Base-by-base conservation (phyloP, 2,113 vertebrate genomes). In the Cyprinus carpio region DNA sequence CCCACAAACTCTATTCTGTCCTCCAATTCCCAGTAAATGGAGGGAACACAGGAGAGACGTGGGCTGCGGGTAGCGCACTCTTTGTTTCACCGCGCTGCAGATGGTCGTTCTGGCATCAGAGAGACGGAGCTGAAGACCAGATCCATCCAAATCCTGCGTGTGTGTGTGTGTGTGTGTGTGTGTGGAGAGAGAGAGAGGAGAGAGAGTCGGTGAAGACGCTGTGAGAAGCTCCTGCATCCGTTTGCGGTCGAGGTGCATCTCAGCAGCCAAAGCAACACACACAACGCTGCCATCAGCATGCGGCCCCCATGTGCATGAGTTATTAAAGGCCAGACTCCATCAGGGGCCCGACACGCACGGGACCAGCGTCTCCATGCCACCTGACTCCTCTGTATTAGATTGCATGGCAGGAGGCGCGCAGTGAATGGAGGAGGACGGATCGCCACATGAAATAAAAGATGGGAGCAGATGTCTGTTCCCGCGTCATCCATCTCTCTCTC, bases 101-200 rank as follows among this genome's bases (percentile, higher is more conserved):
- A 94, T 93, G 93, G 87, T 90, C 69, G 83, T 87, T 92, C 93
- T 92, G 89, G 90, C 71, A 83, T 78, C 65, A 37, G 13, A n/a
- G 72, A 85, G 25, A 60, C 3, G 27, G 46, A 37, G 74, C 49
- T 54, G 77, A 34, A 29, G 5, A n/a, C 25, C 34, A 77, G 83
- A 77, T 62, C 49, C 46, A 13, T 58, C 46, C 54, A 84, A 83
- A 77, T 62, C 20, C 31, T 75, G 29, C 67, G 40, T 84, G 80
- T 88, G 82, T 80, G 74, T 85, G 87, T 91, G 89, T 84, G 71
- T 87, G 85, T 85, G 72, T 65, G n/a, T 64, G 60, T 64, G 76
- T 85, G 49, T 5, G 49, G 0, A 4, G 40, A 10, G 2, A 43
- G 9, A 43, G 40, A 43, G 40, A 34, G 31, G 40, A 43, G 40